Conservation (phyloP, 2,113 vertebrate species). For the Cebidichthys violaceus region DNA sequence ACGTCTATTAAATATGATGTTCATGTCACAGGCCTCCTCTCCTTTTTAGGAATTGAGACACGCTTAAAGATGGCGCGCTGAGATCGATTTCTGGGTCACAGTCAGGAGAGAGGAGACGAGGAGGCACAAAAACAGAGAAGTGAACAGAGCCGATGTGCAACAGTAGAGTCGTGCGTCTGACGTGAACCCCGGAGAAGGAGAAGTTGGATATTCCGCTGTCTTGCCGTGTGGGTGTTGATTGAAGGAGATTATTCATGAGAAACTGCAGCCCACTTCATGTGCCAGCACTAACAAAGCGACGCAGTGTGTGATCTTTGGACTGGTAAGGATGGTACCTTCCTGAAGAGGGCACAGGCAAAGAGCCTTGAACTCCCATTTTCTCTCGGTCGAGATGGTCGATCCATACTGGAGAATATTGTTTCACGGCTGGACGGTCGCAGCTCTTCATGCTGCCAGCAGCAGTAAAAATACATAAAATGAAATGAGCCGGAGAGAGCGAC, state of each 20-base stretch:
- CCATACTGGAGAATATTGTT: slow-evolving; percentile 56
- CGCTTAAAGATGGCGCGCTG: background rate
- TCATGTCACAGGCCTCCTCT: background rate
- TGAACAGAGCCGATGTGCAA: background rate
- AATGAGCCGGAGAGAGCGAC: slow-evolving; percentile 67
- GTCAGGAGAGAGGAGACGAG: background rate
- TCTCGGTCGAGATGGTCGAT: slow-evolving; percentile 32
- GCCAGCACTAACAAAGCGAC: background rate
- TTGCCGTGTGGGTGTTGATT: background rate
- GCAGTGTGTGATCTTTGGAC: background rate
- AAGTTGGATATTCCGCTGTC: background rate
- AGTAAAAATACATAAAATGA: slow-evolving; percentile 68
- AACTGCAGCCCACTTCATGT: background rate
- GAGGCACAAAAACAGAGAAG: background rate
- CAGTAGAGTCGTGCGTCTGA: background rate
- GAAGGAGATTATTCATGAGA: slow-evolving; percentile 14
- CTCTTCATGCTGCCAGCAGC: slow-evolving; percentile 56
- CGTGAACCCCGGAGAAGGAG: background rate
- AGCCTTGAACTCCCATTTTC: slow-evolving; percentile 54
- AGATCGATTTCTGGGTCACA: background rate
- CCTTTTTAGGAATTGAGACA: background rate
- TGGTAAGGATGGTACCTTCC: background rate
- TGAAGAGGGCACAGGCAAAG: slow-evolving; percentile 7
- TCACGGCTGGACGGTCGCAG: slow-evolving; percentile 50
- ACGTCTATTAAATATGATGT: background rate